Conservation (phyloP, 2,888 invertebrate species). For the Alloscopus bannaensis region DNA sequence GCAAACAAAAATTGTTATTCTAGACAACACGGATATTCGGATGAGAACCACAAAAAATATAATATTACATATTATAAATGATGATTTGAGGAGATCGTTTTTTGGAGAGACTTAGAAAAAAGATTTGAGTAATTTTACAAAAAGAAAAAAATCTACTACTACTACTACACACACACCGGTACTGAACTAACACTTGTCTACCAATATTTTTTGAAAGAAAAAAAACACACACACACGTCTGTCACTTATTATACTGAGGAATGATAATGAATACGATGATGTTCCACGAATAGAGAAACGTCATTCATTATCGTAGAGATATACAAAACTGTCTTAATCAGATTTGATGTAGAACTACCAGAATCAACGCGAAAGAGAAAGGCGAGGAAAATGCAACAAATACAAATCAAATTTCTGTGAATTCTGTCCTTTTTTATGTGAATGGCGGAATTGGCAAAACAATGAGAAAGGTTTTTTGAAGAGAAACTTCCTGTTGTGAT, state of each 20-base stretch:
- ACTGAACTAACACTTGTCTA: slow-evolving; percentile 54
- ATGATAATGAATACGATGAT: slow-evolving; percentile 2
- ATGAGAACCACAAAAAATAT: slow-evolving; percentile 5
- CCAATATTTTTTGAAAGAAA: slow-evolving; percentile 35
- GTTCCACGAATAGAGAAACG: background rate
- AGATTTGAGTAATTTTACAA: slow-evolving; percentile 32
- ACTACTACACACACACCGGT: slow-evolving; percentile 46
- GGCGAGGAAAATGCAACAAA: slow-evolving; percentile 49
- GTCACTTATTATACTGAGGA: background rate
- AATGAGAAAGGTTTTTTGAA: no score
- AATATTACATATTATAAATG: background rate
- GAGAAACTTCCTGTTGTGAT: slow-evolving; percentile 57
- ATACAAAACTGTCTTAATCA: background rate
- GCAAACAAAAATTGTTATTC: slow-evolving; percentile 17
- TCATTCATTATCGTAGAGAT: slow-evolving; percentile 28
- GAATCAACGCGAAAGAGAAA: no score
- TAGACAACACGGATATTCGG: background rate
- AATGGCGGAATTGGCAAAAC: slow-evolving; percentile 50
- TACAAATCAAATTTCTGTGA: slow-evolving; percentile 51
- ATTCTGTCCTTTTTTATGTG: slow-evolving; percentile 39
- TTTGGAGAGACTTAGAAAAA: slow-evolving; percentile 29
- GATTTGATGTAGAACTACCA: no score
- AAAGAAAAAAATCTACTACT: background rate
- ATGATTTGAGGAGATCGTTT: slow-evolving; percentile 15
- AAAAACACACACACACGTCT: no score